Base-by-base conservation (phyloP, 1,140 invertebrate species). In the Hyles euphorbiae region DNA sequence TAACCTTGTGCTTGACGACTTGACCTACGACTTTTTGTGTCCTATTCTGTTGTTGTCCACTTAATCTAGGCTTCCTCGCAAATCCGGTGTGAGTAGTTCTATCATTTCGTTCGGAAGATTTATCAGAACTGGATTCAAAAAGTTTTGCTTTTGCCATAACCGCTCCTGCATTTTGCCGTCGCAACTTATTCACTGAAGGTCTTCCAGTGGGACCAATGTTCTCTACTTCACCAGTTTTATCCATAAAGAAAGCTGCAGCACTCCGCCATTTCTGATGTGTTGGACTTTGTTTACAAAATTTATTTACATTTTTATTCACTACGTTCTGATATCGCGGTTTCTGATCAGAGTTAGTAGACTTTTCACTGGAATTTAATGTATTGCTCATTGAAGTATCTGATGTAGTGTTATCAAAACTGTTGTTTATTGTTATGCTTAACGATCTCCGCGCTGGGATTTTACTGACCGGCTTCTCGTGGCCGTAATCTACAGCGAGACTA, bases 71-170 rank as follows among this genome's bases (percentile, higher is more conserved):
- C 56, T 68, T 72, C 52, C 85, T 78, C 7, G 85, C 85, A 51
- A 87, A 88, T n/a, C 75, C 78, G 5, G 61, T 65, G 48, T 83
- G 70, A 36, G 60, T 56, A 1, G 53, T 53, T 59, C 81, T 85
- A n/a, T 87, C 81, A 40, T 73, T 73, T 59, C 53, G 61, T 52
- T 87, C 85, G 4, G 83, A 87, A n/a, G 86, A 87, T 52, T 82
- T 87, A 56, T 88, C 86, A 2, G 86, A 88, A 59, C 83, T 84
- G 8, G 86, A 79, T 66, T 93, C 92, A 64, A 93, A 93, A 6
- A 93, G 81, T 67, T 91, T 92, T 0, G 92, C 92, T 76, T 92
- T 92, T 0, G 91, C 92, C 11, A 93, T 73, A 2, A 93, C 92
- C 74, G 92, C 92, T 3, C 92, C 92, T 1, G 92, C 92, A 67